Evolutionary conservation across 1,140 invertebrate genomes (phyloP), one percentile per base, ranked within the genome.

Genomic region (Ceratosolen fusciceps): DNA sequence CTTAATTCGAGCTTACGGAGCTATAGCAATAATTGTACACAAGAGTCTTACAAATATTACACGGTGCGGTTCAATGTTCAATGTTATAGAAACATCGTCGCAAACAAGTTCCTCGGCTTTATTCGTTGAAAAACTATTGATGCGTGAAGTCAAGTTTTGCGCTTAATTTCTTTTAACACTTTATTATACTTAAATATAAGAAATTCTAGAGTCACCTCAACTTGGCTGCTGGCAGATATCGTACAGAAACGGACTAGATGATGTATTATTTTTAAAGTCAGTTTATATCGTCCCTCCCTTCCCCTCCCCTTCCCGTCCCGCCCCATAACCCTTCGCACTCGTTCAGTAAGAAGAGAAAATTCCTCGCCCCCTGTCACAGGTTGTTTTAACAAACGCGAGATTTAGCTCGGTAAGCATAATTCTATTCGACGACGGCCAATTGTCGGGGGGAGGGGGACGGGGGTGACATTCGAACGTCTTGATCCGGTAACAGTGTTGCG

Each of bases 191-290:
- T 70, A 47, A 65, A 49, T n/a, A 68, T 60, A 67, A 29, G 12
- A 60, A 54, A 60, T 60, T 60, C 56, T 60, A 10, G 29, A 60
- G 10, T 60, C 39, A 37, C 24, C 70, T 68, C 43, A 65, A 70
- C 26, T 70, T 54, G n/a, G n/a, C n/a, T 76, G 47, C 29, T 72
- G 19, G 49, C 68, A 72, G 56, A 78, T 70, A 39, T n/a, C n/a
- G n/a, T n/a, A n/a, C 49, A 60, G 24, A 72, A 62, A 78, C 29
- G 12, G 76, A 78, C 76, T 78, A 78, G 76, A 78, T n/a, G n/a
- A n/a, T 62, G 43, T 72, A 12, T 39, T 39, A 76, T 67, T 56
- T 70, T 65, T 31, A 67, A 67, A 43, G 65, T 70, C 62, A 70
- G 34, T 77, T 70, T 74, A 56, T 75, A 39, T n/a, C n/a, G n/a